These are phyloP conservation scores for Orcinus orca DNA, from an alignment of 2,113 vertebrate species.

Conservation along the genomic window DNA sequence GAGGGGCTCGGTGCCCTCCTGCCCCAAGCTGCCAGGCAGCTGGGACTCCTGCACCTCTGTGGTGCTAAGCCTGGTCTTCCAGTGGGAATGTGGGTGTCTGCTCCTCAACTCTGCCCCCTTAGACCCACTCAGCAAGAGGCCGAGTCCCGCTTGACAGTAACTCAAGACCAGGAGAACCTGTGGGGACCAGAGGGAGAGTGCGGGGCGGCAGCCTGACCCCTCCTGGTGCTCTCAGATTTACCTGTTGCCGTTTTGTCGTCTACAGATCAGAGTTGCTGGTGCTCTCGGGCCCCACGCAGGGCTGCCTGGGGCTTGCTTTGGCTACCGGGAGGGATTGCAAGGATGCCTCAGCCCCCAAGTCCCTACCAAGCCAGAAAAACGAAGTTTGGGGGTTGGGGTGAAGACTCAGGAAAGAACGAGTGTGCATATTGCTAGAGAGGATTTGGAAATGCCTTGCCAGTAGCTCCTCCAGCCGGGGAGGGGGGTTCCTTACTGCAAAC, in stretches of 20 bases:
- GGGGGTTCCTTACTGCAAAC: background rate
- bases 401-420: background rate
- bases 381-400: background rate
- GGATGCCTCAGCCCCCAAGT: background rate
- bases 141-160: background rate
- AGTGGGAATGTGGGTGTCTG: background rate
- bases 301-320: conserved; percentile 32
- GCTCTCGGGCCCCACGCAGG: conserved; percentile 69
- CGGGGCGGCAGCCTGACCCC: background rate
- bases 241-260: conserved; percentile 3
- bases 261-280: conserved; percentile 79
- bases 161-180: conserved; percentile 31
- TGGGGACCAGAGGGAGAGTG: conserved; percentile 47
- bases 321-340: background rate
- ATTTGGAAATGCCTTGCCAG: background rate
- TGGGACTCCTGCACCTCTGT: background rate
- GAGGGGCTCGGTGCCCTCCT: background rate
- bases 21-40: background rate
- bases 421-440: background rate
- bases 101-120: background rate
- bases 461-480: background rate
- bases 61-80: background rate
- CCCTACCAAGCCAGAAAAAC: background rate
- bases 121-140: background rate
- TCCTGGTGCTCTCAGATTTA: background rate